Evolutionary conservation across 2,797 vertebrate species (phyloP), one percentile per base, ranked within the genome.

Genomic region (Mergus octosetaceus): DNA sequence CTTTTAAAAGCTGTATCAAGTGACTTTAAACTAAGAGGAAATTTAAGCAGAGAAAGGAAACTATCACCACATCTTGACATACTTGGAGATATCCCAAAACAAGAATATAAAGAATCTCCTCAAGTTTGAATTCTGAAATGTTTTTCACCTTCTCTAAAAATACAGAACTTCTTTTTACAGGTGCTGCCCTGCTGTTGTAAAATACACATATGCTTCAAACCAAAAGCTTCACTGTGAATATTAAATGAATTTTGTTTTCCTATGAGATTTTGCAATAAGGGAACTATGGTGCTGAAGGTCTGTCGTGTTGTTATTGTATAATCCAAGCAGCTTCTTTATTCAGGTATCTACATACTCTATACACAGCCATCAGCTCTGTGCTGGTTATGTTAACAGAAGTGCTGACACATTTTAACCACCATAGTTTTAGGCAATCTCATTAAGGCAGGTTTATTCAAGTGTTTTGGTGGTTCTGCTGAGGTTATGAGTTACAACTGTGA

Each of bases 21-120:
- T 53, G n/a, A 91, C 85, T 83, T 93, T 49, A 93, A 70, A 71
- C 56, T 82, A 38, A 58, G 78, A 78, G 8, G n/a, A 88, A 92
- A 53, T 73, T 68, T 72, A 82, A 82, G 72, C 19, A 77, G 78
- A 76, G 43, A 82, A 10, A 75, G 45, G 47, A 77, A 94, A 90
- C 32, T 24, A 68, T 34, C 68, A 77, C 34, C 22, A 80, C 58
- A 21, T 78, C 62, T 41, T 78, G 58, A 75, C 39, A 73, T 77
- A 53, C 66, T 60, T 73, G 41, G 32, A 90, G 36, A 16, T 36
- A 62, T 56, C 94, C 65, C 38, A 66, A 87, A 92, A 65, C 14
- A 72, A 82, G 75, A 89, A 54, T 27, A 34, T 7, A 36, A 90
- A 82, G 68, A 79, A 72, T 43, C 9, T 64, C 45, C 74, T 62